phyloP scores from a whole-genome alignment of 1,140 invertebrate genomes.

The Ceratosolen solmsi region DNA sequence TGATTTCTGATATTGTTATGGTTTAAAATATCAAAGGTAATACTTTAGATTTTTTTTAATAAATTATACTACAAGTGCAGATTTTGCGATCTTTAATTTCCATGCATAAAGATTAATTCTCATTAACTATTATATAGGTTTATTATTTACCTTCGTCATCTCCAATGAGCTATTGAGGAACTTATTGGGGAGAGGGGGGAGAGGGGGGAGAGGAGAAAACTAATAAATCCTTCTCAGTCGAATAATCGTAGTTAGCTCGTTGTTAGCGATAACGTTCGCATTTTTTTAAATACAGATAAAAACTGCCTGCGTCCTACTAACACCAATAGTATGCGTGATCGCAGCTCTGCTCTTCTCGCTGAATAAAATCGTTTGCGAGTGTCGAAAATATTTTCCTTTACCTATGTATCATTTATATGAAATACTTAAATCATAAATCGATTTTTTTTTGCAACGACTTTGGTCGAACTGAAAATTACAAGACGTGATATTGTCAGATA shows the following conservation, averaged over 20 bases:
- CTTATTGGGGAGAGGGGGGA: background rate
- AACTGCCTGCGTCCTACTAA: conserved; percentile 16
- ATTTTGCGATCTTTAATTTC: too few species aligned
- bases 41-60: too few species aligned
- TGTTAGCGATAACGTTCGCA: background rate
- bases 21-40: too few species aligned
- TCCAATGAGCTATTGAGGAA: background rate
- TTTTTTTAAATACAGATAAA: conserved; percentile 25
- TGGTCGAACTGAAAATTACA: too few species aligned
- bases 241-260: background rate
- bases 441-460: too few species aligned
- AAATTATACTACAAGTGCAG: too few species aligned
- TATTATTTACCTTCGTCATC: background rate
- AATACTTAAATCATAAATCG: too few species aligned
- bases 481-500: too few species aligned
- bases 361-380: background rate
- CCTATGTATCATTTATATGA: too few species aligned
- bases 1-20: too few species aligned
- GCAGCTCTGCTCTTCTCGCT: background rate
- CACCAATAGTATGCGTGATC: conserved; percentile 27
- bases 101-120: too few species aligned
- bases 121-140: background rate
- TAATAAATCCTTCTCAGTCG: background rate
- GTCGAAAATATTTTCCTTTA: background rate
- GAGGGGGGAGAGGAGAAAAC: background rate